A percentile compares a stretch with the other conserved stretches of the same genome.
These are phyloP conservation scores for Bambusicola thoracicus DNA, from an alignment of 2,113 vertebrate genomes.

Conservation along the genomic window DNA sequence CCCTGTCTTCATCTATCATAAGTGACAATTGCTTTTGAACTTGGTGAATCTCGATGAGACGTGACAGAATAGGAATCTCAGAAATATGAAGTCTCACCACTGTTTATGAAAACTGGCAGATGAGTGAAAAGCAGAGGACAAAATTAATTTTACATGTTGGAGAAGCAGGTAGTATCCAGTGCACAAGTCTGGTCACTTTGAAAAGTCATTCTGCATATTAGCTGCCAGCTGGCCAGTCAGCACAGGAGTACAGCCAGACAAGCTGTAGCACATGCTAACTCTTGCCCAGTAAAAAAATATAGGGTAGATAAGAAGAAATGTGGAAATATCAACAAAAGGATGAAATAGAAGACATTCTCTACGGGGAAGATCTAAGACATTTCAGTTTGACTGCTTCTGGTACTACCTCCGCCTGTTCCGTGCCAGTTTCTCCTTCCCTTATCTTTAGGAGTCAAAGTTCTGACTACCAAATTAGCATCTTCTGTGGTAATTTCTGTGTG, in stretches of 20 bases:
- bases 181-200: not conserved
- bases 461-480: not conserved
- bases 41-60: not conserved
- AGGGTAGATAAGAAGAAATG: not conserved
- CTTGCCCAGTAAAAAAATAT: not conserved
- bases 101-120: slow-evolving; percentile 11
- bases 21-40: slow-evolving; percentile 25
- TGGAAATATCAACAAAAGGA: not conserved
- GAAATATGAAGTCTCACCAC: not conserved
- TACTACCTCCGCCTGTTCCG: not conserved
- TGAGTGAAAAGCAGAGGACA: not conserved
- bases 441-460: not conserved
- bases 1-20: not conserved
- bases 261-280: not conserved
- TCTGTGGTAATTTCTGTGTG: not conserved
- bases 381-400: not conserved
- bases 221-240: not conserved
- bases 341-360: not conserved
- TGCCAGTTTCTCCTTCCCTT: not conserved
- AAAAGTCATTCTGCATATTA: not conserved
- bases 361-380: not conserved
- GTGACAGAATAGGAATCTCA: slow-evolving; percentile 7
- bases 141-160: not conserved
- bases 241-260: not conserved
- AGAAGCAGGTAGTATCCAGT: not conserved